phyloP scores from a whole-genome alignment of 1,140 invertebrate species.

The Diuraphis noxia region DNA sequence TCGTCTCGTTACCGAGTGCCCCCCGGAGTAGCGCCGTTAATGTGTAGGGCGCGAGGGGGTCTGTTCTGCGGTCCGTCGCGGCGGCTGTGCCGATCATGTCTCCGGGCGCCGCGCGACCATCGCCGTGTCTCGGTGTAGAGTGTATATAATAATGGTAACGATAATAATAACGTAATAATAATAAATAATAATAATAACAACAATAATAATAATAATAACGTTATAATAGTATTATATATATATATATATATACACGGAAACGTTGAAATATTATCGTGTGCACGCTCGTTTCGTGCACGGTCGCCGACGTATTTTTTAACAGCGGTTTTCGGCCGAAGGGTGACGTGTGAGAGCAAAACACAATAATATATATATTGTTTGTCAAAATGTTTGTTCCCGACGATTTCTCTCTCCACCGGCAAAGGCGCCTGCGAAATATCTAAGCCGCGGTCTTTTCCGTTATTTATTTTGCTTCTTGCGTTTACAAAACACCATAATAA shows the following conservation, averaged over 20 bases:
- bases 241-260: neutral
- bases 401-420: neutral
- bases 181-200: neutral
- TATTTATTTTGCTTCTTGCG: neutral
- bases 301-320: neutral
- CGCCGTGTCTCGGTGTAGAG: neutral
- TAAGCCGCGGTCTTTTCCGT: neutral
- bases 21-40: conserved; percentile 25
- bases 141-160: neutral
- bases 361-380: neutral
- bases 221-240: neutral
- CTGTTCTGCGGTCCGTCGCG: neutral
- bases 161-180: neutral
- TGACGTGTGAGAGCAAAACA: neutral
- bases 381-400: neutral
- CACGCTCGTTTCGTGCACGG: neutral
- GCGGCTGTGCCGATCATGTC: neutral
- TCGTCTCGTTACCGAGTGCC: conserved; percentile 26
- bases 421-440: neutral
- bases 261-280: conserved; percentile 4
- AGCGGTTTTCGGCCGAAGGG: neutral
- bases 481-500: neutral
- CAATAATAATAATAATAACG: neutral
- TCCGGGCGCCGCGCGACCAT: neutral
- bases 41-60: neutral